Conservation (phyloP, 1,140 invertebrate species). For the Ceratina calcarata region DNA sequence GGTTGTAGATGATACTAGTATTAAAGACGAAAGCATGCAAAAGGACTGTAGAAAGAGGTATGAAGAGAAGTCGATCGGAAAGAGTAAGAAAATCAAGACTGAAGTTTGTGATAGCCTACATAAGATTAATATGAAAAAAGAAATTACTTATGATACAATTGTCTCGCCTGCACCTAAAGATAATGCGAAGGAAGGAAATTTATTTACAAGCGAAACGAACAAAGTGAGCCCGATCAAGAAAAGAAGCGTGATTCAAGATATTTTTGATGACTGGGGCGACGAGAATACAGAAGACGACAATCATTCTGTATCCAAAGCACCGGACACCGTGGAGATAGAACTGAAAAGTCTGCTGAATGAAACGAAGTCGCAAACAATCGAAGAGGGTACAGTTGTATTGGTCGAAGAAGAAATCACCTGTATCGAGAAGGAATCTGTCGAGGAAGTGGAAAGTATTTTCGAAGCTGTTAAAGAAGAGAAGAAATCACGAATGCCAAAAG, state of each 20-base stretch:
- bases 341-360: slow-evolving; percentile 76
- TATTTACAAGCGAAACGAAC: slow-evolving; percentile 2
- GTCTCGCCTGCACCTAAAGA: background rate
- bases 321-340: slow-evolving; percentile 76
- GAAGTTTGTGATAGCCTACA: slow-evolving; percentile 16
- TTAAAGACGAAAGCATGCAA: background rate
- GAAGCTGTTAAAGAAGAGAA: slow-evolving; percentile 25
- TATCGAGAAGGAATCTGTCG: background rate
- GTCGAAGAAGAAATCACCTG: slow-evolving; percentile 53
- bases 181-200: background rate
- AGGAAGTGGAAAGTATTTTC: slow-evolving; percentile 32
- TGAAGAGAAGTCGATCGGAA: background rate
- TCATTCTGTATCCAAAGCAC: slow-evolving; percentile 47
- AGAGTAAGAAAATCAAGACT: slow-evolving; percentile 1
- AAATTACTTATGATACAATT: background rate
- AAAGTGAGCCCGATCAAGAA: slow-evolving; percentile 57
- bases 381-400: slow-evolving; percentile 41
- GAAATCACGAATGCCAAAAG: background rate
- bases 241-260: slow-evolving; percentile 77
- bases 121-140: background rate
- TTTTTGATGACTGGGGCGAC: slow-evolving; percentile 78
- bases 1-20: background rate
- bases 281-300: slow-evolving; percentile 74
- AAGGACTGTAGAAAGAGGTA: background rate
- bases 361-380: slow-evolving; percentile 50